phyloP scores from a whole-genome alignment of 2,113 vertebrate genomes.

The Redunca redunca region DNA sequence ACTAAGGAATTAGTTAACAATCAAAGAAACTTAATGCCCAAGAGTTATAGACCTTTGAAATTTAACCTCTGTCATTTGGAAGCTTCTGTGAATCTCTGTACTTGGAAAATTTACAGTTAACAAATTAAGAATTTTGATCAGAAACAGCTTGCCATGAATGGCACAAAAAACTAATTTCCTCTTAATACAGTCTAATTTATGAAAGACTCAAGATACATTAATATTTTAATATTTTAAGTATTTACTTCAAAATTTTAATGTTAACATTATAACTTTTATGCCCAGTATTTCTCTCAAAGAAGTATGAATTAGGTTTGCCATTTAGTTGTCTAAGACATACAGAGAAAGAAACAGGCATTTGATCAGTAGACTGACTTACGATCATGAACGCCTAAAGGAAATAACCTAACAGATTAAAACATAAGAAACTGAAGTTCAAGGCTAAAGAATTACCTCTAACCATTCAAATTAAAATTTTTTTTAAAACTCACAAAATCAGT shows the following conservation, averaged over 20 bases:
- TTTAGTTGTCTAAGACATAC: background rate
- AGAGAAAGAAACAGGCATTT: background rate
- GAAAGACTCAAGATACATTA: background rate
- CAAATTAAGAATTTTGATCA: background rate
- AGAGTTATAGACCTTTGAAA: background rate
- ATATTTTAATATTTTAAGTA: background rate
- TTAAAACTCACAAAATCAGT: background rate
- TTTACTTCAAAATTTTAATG: background rate
- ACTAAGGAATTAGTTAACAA: background rate
- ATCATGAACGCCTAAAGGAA: slow-evolving; percentile 1
- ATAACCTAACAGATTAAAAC: background rate
- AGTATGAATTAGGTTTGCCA: background rate
- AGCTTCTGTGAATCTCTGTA: background rate
- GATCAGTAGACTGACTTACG: background rate
- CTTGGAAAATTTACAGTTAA: background rate
- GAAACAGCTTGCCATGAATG: background rate
- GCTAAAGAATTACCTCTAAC: background rate
- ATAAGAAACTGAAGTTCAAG: background rate
- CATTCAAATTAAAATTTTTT: background rate
- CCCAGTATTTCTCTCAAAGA: slow-evolving; percentile 1
- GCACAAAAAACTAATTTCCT: background rate
- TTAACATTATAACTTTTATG: background rate
- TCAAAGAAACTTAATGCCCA: background rate
- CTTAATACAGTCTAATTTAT: slow-evolving; percentile 2
- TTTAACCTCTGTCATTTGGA: background rate